Conservation (phyloP, 1,140 invertebrate genomes). For the Drosophila mauritiana region DNA sequence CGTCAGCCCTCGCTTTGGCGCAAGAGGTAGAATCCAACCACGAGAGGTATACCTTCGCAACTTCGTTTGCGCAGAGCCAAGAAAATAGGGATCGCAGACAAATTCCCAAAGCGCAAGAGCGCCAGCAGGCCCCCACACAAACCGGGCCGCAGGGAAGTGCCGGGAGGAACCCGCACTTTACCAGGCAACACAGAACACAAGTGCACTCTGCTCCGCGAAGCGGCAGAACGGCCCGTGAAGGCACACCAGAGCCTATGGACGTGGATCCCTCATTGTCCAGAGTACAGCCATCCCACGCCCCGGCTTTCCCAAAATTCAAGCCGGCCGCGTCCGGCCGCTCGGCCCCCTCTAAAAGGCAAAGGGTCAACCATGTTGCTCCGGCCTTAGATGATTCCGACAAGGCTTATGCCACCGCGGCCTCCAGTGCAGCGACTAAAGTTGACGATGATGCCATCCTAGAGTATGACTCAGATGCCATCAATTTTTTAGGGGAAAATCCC, state of each 20-base stretch:
- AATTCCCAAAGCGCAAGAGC: constrained; percentile 1
- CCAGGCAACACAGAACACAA: background rate
- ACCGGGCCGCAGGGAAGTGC: background rate
- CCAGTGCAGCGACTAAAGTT: background rate
- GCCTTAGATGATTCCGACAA: background rate
- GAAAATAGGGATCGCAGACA: background rate
- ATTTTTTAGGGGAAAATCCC: no score
- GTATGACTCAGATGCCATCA: background rate
- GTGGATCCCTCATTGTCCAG: background rate
- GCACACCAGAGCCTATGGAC: background rate
- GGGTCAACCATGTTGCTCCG: background rate
- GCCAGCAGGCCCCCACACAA: background rate
- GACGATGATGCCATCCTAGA: background rate
- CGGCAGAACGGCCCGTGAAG: background rate
- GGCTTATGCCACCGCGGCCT: background rate
- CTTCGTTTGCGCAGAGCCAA: background rate
- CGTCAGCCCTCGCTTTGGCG: constrained; percentile 16
- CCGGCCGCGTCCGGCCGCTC: no score
- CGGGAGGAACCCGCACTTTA: background rate
- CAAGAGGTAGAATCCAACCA: background rate
- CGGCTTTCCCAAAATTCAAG: background rate
- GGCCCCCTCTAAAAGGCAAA: no score
- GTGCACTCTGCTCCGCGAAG: no score
- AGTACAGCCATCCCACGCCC: background rate
- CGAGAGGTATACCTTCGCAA: background rate